Percentiles rank a stretch among this genome's conserved stretches.
Conservation (phyloP, 2,888 invertebrate genomes). For the Drosophila macrospina region DNA sequence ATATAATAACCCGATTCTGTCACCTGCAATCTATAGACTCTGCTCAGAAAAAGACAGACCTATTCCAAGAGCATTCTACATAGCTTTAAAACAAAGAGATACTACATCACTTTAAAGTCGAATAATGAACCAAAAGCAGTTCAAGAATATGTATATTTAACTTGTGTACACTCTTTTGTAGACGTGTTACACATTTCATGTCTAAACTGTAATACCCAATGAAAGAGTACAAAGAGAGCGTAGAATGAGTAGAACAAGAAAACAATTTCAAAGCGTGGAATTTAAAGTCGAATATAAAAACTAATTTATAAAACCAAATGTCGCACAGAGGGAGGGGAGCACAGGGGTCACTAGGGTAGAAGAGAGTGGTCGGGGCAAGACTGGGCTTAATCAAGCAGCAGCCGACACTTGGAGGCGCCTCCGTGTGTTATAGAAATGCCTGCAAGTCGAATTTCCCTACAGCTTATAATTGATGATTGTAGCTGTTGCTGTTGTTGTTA, state of each 20-base stretch:
- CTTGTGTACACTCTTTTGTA: too few species aligned
- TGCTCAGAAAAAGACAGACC: too few species aligned
- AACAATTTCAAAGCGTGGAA: slow-evolving; percentile 48
- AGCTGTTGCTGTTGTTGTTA: slow-evolving; percentile 2
- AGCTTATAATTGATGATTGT: slow-evolving; percentile 71
- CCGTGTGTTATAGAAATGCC: slow-evolving; percentile 41
- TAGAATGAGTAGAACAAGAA: slow-evolving; percentile 47
- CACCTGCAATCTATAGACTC: too few species aligned
- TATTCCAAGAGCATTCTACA: too few species aligned
- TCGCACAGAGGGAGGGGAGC: slow-evolving; percentile 18
- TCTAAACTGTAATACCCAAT: not conserved
- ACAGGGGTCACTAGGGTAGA: not conserved
- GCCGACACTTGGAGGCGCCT: slow-evolving; percentile 56
- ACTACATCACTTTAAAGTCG: too few species aligned
- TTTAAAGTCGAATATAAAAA: slow-evolving; percentile 36
- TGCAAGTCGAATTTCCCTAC: slow-evolving; percentile 51
- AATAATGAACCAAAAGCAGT: too few species aligned
- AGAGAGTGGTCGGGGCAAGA: not conserved
- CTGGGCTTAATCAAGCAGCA: not conserved
- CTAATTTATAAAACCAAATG: slow-evolving; percentile 52
- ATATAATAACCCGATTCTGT: too few species aligned
- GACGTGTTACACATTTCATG: too few species aligned
- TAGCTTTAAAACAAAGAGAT: too few species aligned
- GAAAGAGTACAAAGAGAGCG: not conserved
- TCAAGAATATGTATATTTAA: not conserved